phyloP scores from a whole-genome alignment of 1,140 invertebrate species.

The Brachionus paranguensis region DNA sequence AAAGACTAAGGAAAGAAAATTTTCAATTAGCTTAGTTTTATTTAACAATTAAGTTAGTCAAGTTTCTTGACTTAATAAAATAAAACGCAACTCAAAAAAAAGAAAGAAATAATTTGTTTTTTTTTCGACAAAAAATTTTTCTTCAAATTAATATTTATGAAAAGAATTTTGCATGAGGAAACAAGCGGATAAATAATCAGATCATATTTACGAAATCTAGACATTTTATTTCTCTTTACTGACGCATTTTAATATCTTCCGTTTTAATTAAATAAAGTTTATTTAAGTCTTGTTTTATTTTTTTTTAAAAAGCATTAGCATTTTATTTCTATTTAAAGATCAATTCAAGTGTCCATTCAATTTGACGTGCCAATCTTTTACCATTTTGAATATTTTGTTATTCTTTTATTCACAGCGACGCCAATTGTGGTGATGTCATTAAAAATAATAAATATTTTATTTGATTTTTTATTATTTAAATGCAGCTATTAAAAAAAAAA shows the following conservation, averaged over 20 bases:
- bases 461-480: no score
- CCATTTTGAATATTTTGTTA: no score
- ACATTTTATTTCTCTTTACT: not conserved
- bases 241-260: not conserved
- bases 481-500: not conserved
- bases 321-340: no score
- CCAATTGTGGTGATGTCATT: no score
- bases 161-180: not conserved
- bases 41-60: conserved; percentile 4
- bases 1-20: not conserved
- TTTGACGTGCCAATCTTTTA: no score
- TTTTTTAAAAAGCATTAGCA: not conserved
- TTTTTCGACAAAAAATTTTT: not conserved
- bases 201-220: not conserved
- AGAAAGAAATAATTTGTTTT: not conserved
- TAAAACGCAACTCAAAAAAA: not conserved
- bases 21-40: not conserved
- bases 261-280: not conserved
- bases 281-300: not conserved
- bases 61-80: not conserved
- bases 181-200: not conserved
- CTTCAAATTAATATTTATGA: not conserved
- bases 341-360: no score
- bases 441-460: no score
- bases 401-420: no score